Evolutionary conservation across 2,797 vertebrate species (phyloP), one percentile per base, ranked within the genome.

Genomic region (Buphagus erythrorhynchus): DNA sequence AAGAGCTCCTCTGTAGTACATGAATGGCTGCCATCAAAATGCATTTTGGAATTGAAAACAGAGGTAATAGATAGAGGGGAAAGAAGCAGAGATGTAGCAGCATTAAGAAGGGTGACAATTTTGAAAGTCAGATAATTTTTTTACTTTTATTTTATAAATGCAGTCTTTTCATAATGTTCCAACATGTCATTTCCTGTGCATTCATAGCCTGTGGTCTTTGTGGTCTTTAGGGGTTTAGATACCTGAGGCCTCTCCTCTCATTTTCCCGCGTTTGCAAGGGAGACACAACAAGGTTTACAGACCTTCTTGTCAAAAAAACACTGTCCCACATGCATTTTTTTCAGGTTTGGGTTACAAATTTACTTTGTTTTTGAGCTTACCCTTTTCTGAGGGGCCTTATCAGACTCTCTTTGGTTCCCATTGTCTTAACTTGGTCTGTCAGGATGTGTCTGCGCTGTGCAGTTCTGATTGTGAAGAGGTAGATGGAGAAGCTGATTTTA

Each of bases 251-350:
- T 62, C 12, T 35, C 14, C 6, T 65, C 16, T 33, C 7, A 8
- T 81, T 78, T 84, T 81, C 12, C 22, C 4, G 3, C 28, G 10
- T 25, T 82, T 82, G 46, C 6, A 8, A n/a, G 26, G 13, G 24
- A 85, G 6, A 28, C 16, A 35, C 25, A 65, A 46, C 8, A 55
- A 46, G 8, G 11, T 65, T 72, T 84, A n/a, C 17, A 72, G 42
- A 10, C 4, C 16, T 4, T 61, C 6, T 62, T 83, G 17, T 42
- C 2, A 2, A 49, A 2, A 9, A 66, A 57, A 5, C 3, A 3
- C 24, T 42, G 11, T 63, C n/a, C 16, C 3, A 29, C 13, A 22
- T 11, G 8, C 7, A 14, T 16, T 29, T 59, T 59, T 86, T 78
- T 66, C 24, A 76, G 6, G 5, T 28, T 4, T 31, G 9, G 16